Evolutionary conservation across 2,888 invertebrate genomes (phyloP).

Genomic region (Chloromyia formosa): DNA sequence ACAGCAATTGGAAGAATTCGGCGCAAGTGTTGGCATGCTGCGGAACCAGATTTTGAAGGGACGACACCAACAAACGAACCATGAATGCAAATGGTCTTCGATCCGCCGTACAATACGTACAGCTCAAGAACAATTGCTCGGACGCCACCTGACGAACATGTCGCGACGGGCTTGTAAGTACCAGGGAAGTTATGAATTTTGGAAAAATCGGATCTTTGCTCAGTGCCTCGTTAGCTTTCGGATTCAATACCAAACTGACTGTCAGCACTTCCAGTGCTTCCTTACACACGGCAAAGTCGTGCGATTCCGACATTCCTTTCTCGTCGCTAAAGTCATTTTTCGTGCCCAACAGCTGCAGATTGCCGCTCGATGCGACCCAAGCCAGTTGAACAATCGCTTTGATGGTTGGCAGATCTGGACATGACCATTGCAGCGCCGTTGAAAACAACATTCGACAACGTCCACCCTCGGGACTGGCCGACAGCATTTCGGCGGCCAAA

Average conservation of each 20-base stretch:
- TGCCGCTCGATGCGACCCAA: conserved; percentile 81
- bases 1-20: conserved; percentile 63
- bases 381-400: conserved; percentile 79
- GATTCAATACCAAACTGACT: conserved; percentile 87
- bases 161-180: conserved; percentile 82
- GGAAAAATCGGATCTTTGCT: conserved; percentile 87
- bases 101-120: conserved; percentile 64
- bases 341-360: conserved; percentile 73
- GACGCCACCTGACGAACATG: conserved; percentile 66
- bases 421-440: conserved; percentile 72
- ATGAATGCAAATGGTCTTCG: conserved; percentile 62
- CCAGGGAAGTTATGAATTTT: conserved; percentile 86
- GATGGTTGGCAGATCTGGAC: conserved; percentile 78
- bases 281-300: conserved; percentile 79
- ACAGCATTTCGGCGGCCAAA: conserved; percentile 75
- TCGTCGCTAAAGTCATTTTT: conserved; percentile 65
- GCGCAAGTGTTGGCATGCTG: conserved; percentile 62
- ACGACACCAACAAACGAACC: conserved; percentile 61
- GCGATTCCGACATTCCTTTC: conserved; percentile 70
- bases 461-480: conserved; percentile 65
- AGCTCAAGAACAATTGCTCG: conserved; percentile 62
- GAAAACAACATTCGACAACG: conserved; percentile 66
- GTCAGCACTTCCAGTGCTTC: conserved; percentile 94
- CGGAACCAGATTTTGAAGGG: conserved; percentile 60
- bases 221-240: conserved; percentile 83